Conservation (phyloP, 2,888 invertebrate species). For the Amiota minor region DNA sequence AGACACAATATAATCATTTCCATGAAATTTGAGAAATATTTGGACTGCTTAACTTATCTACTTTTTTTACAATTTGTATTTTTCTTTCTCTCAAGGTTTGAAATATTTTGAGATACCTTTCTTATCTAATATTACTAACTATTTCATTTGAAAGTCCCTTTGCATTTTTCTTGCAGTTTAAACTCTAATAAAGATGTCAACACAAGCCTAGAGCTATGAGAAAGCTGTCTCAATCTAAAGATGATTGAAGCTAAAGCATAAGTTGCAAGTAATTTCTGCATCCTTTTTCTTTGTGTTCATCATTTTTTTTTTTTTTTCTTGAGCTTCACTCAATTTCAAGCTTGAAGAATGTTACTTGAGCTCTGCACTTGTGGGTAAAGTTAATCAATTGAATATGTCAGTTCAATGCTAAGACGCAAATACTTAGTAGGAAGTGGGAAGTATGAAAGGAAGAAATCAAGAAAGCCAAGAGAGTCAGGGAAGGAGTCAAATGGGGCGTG, state of each 20-base stretch:
- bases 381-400: slow-evolving; percentile 64
- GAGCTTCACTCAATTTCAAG: not conserved
- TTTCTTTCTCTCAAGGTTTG: too few species aligned
- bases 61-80: too few species aligned
- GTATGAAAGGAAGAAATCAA: not conserved
- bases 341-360: not conserved
- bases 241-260: not conserved
- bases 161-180: too few species aligned
- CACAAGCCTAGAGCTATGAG: too few species aligned
- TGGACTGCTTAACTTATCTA: too few species aligned
- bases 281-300: not conserved
- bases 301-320: not conserved
- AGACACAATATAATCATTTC: too few species aligned
- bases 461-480: not conserved
- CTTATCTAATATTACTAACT: too few species aligned
- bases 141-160: too few species aligned
- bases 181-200: too few species aligned
- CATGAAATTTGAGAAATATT: too few species aligned
- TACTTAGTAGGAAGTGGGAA: not conserved
- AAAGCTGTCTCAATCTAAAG: too few species aligned
- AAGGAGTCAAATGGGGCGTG: not conserved
- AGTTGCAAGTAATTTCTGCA: slow-evolving; percentile 20
- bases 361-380: slow-evolving; percentile 49
- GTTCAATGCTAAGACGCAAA: slow-evolving; percentile 46
- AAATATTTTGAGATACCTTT: too few species aligned